Base-by-base conservation (phyloP, 2,888 invertebrate genomes). In the Cryptocephalus primarius region DNA sequence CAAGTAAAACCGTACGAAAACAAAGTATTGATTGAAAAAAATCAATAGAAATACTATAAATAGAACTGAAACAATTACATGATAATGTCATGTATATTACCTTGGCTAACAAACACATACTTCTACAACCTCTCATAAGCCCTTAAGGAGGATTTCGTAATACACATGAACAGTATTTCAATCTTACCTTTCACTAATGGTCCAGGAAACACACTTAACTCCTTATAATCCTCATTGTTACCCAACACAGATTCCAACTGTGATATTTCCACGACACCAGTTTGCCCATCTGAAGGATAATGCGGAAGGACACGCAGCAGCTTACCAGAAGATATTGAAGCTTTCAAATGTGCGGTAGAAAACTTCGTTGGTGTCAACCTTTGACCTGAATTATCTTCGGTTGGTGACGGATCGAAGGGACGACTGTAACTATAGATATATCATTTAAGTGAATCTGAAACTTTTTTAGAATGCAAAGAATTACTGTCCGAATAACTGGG, bases 291-390 rank as follows among this genome's bases (percentile, higher is more conserved):
- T 53, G 79, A 75, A 31, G 90, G 85, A 67, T 85, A 84, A 65
- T 84, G 78, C 8, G 90, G 83, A 55, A 83, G 76, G 42, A 91
- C 82, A 62, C 85, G 78, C 50, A 93, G 73, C 61, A 93, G 68
- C 62, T 85, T 76, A 43, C 87, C 87, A 51, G 77, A 75, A n/a
- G 71, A 66, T 45, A 80, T 73, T 4, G 72, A 71, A 11, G 77
- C 80, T 71, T 80, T 79, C 45, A 83, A 72, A 64, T 93, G 92
- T n/a, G 90, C 85, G 33, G 83, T 84, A 42, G 83, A 76, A 72
- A 83, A 91, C 67, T 88, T 88, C 52, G 80, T 82, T 13, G 92
- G 92, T 6, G 91, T 92, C 70, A 86, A 74, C 47, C 90, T 76
- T 60, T 83, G 83, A 10, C 81, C 79, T 48, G 22, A 22, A 22